Base-by-base conservation (phyloP, 2,797 vertebrate genomes). In the Alosa sapidissima region DNA sequence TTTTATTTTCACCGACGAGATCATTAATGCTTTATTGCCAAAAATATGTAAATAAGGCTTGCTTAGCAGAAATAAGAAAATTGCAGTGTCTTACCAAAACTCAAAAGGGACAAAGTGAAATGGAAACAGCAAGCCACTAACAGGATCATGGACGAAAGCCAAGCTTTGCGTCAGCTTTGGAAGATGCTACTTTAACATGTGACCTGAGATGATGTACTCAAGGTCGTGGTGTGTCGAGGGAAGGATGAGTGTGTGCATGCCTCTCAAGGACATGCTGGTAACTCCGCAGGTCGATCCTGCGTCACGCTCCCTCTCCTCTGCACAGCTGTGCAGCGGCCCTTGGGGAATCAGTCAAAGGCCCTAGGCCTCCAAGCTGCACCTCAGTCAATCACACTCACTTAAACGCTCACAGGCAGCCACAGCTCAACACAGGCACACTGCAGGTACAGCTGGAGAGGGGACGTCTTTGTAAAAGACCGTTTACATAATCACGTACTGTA, bases 381-480 rank as follows among this genome's bases (percentile, higher is more conserved):
- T 45, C 72, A 78, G 72, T 78, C 72, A 78, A 78, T 78, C 72
- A 78, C 72, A 47, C 65, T 36, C 65, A 36, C 65, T 36, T 41
- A 5, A 72, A 72, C 65, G 7, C 33, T 72, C 65, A 36, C 72
- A 1, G 36, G 36, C 16, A 78, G 72, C 16, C 36, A 21, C 36
- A 45, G 16, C 36, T 78, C 21, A 45, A 78, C 41, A 14, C 19
- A 19, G 36, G 41, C 36, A 47, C 14, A 2, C 1, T 11, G 0
- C 41, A 78, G 16, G 16, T 16, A 75, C 33, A 33, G 13, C 14
- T 16, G 68, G 33, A 41, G 68, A 75, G 36, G 4, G 16, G 21
- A 78, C 5, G 72, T 45, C 58, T 21, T 24, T 24, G n/a, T n/a
- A 62, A 62, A n/a, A 47, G 72, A 14, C 36, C 2, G 72, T 7